Percentiles rank a stretch among this genome's conserved stretches.
Conservation (phyloP, 2,113 vertebrate genomes). For the Jacana jacana region DNA sequence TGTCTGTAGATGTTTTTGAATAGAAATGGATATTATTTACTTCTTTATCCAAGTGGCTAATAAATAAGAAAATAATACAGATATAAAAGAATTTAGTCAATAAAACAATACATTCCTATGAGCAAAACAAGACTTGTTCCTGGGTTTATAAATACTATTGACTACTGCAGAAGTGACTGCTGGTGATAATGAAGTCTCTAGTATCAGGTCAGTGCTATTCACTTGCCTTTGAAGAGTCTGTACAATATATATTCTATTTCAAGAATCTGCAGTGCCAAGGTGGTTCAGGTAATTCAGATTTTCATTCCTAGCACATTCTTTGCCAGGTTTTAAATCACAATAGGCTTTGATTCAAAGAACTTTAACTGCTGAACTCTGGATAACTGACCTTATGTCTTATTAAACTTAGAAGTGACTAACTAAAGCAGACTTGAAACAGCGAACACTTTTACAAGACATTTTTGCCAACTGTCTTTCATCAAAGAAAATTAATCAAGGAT, state of each 20-base stretch:
- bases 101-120: neutral
- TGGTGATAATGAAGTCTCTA: neutral
- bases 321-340: neutral
- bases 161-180: slow-evolving; percentile 4
- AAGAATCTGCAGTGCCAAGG: neutral
- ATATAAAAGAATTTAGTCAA: neutral
- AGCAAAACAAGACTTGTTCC: neutral
- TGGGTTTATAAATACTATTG: slow-evolving; percentile 10
- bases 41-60: neutral
- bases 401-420: neutral
- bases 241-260: neutral
- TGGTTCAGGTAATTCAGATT: neutral
- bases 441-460: neutral
- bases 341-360: neutral
- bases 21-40: neutral
- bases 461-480: neutral
- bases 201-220: neutral
- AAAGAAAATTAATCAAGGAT: neutral
- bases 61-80: neutral
- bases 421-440: neutral
- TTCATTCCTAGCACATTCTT: neutral
- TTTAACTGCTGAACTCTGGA: neutral
- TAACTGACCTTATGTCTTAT: neutral
- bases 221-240: neutral
- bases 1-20: neutral